phyloP scores from a whole-genome alignment of 2,113 vertebrate species.

The Sylvia atricapilla region DNA sequence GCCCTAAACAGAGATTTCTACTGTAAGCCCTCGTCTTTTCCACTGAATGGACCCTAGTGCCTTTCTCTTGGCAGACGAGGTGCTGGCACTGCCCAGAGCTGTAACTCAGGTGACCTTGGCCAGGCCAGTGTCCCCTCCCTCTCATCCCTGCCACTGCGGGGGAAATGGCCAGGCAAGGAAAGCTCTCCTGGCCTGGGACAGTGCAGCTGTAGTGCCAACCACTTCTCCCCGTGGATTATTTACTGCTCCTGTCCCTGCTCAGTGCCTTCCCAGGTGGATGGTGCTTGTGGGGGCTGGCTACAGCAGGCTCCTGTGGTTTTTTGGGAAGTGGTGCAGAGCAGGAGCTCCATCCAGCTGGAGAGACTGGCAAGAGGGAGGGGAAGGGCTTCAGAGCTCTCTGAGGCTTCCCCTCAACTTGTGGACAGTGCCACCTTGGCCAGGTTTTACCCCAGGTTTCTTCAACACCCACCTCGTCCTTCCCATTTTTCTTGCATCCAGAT shows the following conservation, averaged over 20 bases:
- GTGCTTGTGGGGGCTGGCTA: background rate
- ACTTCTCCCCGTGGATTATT: background rate
- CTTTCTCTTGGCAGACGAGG: background rate
- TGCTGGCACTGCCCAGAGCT: background rate
- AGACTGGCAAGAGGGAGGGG: background rate
- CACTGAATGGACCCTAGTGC: background rate
- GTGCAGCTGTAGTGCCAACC: background rate
- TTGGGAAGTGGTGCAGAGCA: background rate
- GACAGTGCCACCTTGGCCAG: background rate
- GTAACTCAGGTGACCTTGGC: background rate
- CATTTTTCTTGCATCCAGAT: background rate
- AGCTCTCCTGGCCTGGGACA: background rate
- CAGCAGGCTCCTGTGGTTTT: fast-evolving
- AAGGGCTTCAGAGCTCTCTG: fast-evolving
- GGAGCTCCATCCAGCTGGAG: background rate
- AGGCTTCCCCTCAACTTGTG: fast-evolving
- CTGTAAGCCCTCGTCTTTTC: background rate
- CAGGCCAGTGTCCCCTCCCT: background rate
- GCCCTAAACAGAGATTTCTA: slow-evolving; percentile 15
- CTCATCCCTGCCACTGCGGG: background rate
- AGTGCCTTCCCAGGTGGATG: background rate
- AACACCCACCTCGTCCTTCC: fast-evolving
- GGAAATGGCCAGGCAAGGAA: background rate
- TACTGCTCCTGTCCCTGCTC: background rate
- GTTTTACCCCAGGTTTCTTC: background rate